Percentiles rank a stretch among this genome's conserved stretches.
Conservation (phyloP, 2,797 vertebrate genomes). For the Astyanax mexicanus region DNA sequence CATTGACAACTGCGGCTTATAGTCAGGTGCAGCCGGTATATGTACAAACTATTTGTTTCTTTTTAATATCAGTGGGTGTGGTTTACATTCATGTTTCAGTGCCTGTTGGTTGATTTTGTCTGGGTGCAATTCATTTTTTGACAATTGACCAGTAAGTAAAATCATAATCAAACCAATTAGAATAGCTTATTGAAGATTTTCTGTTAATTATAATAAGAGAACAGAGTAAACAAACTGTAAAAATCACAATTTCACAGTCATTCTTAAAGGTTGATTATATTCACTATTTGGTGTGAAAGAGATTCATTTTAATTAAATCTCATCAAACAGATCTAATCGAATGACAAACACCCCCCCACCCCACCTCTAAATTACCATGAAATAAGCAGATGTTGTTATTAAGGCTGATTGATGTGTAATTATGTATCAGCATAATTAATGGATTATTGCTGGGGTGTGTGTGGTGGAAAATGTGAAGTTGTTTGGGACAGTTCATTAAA, state of each 20-base stretch:
- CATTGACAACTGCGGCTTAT: no score
- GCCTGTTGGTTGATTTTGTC: no score
- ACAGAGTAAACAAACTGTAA: neutral
- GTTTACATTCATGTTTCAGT: no score
- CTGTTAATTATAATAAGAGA: no score
- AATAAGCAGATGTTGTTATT: constrained; percentile 30
- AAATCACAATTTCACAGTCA: neutral
- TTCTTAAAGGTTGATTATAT: neutral
- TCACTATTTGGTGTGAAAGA: constrained; percentile 1
- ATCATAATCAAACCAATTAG: neutral
- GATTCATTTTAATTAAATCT: neutral
- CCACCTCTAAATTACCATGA: constrained; percentile 3
- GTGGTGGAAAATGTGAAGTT: neutral
- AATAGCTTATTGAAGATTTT: neutral
- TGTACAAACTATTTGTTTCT: no score
- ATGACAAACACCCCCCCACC: neutral
- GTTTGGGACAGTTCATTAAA: neutral
- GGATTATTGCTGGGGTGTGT: neutral
- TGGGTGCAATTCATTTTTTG: no score
- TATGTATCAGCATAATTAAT: constrained; percentile 30
- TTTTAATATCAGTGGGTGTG: no score
- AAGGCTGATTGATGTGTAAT: constrained; percentile 1
- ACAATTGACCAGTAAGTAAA: neutral
- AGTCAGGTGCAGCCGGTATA: no score
- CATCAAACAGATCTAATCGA: constrained; percentile 14